These are phyloP conservation scores for Ctenoplectra terminalis DNA, from an alignment of 1,140 invertebrate species.

Conservation along the genomic window DNA sequence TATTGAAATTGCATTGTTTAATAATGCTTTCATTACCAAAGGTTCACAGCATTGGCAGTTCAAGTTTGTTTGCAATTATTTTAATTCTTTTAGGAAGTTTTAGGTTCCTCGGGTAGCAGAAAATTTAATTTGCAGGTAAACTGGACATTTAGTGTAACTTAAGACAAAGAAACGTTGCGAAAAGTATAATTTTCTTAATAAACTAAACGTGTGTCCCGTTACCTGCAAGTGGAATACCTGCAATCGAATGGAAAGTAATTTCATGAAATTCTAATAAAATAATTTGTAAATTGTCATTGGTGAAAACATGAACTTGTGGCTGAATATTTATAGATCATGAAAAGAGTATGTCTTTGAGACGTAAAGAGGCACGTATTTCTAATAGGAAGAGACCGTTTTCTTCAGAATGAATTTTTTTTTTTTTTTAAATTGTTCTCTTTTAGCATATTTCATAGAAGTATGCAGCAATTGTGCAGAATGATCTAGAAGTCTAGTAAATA, in stretches of 20 bases:
- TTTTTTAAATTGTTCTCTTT: conserved; percentile 4
- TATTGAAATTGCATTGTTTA: background rate
- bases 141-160: background rate
- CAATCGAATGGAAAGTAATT: conserved; percentile 10
- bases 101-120: background rate
- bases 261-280: background rate
- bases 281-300: conserved; percentile 5
- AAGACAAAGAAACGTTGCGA: background rate
- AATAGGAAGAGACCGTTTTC: conserved; percentile 4
- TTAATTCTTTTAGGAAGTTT: conserved; percentile 9
- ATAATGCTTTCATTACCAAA: background rate
- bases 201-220: conserved; percentile 11
- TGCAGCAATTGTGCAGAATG: conserved; percentile 12
- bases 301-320: background rate
- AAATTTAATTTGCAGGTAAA: background rate
- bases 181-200: background rate
- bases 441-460: conserved; percentile 16
- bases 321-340: conserved; percentile 12
- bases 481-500: conserved; percentile 2
- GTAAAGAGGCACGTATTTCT: background rate
- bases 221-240: background rate
- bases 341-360: background rate
- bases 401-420: background rate
- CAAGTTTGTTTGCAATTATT: conserved; percentile 33
- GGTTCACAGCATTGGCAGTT: conserved; percentile 4